Evolutionary conservation across 2,888 invertebrate species (phyloP).

Genomic region (Brenthis ino): DNA sequence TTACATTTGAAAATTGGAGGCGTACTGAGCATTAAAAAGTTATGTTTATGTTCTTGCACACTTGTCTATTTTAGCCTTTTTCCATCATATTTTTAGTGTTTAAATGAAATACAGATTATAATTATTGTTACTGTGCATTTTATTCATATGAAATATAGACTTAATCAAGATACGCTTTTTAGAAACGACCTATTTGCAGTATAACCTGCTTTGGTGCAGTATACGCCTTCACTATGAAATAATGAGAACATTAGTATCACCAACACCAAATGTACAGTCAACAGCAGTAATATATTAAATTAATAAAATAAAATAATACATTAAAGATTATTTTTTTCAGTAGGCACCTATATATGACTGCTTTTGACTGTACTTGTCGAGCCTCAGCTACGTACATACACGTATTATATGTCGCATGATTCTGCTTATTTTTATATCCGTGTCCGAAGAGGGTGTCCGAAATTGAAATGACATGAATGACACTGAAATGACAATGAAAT

Average conservation of each 20-base stretch:
- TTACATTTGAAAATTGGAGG: no score
- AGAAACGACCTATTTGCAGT: not conserved
- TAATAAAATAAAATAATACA: not conserved
- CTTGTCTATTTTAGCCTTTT: no score
- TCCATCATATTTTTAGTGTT: no score
- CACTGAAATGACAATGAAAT: constrained; percentile 56
- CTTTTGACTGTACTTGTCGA: constrained; percentile 33
- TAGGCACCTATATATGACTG: constrained; percentile 32
- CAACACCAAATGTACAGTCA: constrained; percentile 14
- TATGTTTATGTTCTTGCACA: no score
- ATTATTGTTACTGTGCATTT: no score
- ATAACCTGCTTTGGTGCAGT: constrained; percentile 12
- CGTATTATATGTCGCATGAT: constrained; percentile 70
- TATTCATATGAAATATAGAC: no score
- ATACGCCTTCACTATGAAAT: not conserved
- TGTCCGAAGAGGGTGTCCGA: constrained; percentile 56
- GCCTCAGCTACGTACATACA: constrained; percentile 73
- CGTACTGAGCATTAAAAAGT: no score
- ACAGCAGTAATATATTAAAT: constrained; percentile 11
- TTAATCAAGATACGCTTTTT: not conserved
- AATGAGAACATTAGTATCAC: constrained; percentile 10
- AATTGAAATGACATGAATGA: constrained; percentile 59
- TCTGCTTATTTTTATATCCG: constrained; percentile 63
- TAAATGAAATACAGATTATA: no score
- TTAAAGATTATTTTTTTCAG: not conserved